Evolutionary conservation across 2,113 vertebrate species (phyloP).

Genomic region (Callipepla squamata): DNA sequence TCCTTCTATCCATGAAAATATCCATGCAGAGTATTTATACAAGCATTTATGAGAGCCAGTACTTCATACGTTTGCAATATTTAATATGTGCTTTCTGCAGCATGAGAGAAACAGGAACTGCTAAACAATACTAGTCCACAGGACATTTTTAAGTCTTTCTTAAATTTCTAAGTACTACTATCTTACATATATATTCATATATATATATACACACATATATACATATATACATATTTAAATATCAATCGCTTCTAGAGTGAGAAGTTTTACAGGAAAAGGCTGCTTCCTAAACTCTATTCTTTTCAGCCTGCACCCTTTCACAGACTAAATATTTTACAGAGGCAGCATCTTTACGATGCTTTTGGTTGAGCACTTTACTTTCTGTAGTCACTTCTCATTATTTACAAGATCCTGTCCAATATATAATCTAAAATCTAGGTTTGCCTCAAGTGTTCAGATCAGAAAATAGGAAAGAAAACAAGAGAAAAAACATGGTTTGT

Average conservation of each 20-base stretch:
- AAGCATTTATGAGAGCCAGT: background rate
- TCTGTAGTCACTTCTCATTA: background rate
- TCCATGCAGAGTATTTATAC: background rate
- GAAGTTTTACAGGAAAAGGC: background rate
- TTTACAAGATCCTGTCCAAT: background rate
- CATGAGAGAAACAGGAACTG: background rate
- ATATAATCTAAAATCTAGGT: background rate
- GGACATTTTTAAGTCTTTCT: background rate
- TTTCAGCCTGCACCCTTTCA: background rate
- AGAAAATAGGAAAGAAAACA: rapidly evolving
- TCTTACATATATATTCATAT: background rate
- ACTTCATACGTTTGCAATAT: background rate
- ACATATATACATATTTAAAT: background rate
- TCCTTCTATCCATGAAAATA: background rate
- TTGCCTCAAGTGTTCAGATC: background rate
- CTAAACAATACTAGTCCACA: background rate
- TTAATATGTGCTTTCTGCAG: background rate
- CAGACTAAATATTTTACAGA: constrained; percentile 22
- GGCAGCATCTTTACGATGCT: background rate
- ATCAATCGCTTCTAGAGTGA: background rate
- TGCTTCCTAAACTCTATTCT: background rate
- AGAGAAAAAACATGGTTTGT: rapidly evolving
- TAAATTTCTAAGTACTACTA: background rate
- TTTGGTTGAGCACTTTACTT: background rate
- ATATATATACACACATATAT: too few relatives aligned